phyloP scores from a whole-genome alignment of 2,888 invertebrate species.

The Margaritifera margaritifera region DNA sequence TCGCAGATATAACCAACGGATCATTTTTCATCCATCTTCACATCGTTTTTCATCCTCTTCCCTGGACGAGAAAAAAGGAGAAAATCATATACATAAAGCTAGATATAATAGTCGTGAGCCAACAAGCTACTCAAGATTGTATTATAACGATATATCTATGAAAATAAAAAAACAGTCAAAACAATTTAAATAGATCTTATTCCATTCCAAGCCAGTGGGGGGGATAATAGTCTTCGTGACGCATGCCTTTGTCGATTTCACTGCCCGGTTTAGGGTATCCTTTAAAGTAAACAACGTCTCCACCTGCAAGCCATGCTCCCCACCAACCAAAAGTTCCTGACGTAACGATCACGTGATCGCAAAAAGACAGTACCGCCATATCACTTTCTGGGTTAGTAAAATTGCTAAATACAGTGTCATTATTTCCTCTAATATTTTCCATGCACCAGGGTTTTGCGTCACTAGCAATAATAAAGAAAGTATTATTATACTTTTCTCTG shows the following conservation, averaged over 20 bases:
- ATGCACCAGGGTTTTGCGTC: slow-evolving; percentile 46
- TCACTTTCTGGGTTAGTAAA: slow-evolving; percentile 12
- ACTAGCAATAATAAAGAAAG: slow-evolving; percentile 44
- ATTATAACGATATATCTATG: no score
- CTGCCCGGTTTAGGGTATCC: slow-evolving; percentile 23
- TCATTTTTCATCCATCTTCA: no score
- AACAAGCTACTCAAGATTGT: no score
- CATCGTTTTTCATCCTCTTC: no score
- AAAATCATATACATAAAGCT: no score
- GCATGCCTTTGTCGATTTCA: slow-evolving; percentile 15
- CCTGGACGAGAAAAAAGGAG: no score
- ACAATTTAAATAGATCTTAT: background rate
- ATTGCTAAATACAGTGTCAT: slow-evolving; percentile 12
- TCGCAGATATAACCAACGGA: no score
- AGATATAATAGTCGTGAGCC: no score
- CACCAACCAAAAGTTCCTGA: slow-evolving; percentile 35
- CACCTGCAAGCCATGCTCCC: slow-evolving; percentile 29
- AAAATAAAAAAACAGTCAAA: no score
- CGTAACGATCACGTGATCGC: no score
- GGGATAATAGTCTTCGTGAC: slow-evolving; percentile 19
- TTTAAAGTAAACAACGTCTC: slow-evolving; percentile 22
- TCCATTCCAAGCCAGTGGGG: slow-evolving; percentile 17
- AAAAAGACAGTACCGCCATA: slow-evolving; percentile 24
- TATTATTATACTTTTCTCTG: slow-evolving; percentile 28
- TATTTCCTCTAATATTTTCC: slow-evolving; percentile 14